Conservation (phyloP, 2,888 invertebrate genomes). For the Bugulina stolonifera region DNA sequence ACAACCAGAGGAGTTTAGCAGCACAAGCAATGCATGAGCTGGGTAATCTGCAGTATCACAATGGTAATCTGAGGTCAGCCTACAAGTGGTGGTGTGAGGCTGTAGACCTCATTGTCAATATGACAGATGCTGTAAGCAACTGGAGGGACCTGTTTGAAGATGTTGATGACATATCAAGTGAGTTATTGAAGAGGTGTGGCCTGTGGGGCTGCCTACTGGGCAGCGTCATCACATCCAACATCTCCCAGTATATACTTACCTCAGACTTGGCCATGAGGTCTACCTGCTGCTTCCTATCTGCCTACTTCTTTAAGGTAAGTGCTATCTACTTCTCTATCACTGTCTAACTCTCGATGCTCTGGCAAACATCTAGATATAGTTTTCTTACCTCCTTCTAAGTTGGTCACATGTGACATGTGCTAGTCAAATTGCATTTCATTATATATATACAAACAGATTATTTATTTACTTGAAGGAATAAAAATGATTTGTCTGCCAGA, state of each 20-base stretch:
- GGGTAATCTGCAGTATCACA: slow-evolving; percentile 48
- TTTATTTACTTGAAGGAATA: too few relatives aligned
- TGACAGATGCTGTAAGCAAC: slow-evolving; percentile 39
- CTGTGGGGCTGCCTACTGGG: slow-evolving; percentile 52
- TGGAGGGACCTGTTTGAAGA: slow-evolving; percentile 38
- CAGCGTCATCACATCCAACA: slow-evolving; percentile 48
- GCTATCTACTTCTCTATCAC: neutral
- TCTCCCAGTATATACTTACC: slow-evolving; percentile 51
- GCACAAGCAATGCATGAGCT: slow-evolving; percentile 51
- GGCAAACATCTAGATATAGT: too few relatives aligned
- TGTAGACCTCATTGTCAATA: slow-evolving; percentile 44
- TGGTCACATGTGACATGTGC: too few relatives aligned
- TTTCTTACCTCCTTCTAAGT: too few relatives aligned
- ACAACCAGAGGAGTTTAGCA: slow-evolving; percentile 44
- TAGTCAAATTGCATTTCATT: too few relatives aligned
- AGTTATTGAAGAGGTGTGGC: slow-evolving; percentile 46
- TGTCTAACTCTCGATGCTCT: too few relatives aligned
- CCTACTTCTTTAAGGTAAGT: slow-evolving; percentile 48
- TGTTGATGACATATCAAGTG: slow-evolving; percentile 36
- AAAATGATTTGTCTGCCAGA: too few relatives aligned
- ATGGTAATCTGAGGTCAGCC: slow-evolving; percentile 43
- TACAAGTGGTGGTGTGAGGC: slow-evolving; percentile 49
- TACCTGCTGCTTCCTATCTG: slow-evolving; percentile 51
- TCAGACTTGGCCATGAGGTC: slow-evolving; percentile 45
- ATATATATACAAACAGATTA: too few relatives aligned